Evolutionary conservation across 2,797 vertebrate genomes (phyloP).

Genomic region (Acipenser transmontanus): DNA sequence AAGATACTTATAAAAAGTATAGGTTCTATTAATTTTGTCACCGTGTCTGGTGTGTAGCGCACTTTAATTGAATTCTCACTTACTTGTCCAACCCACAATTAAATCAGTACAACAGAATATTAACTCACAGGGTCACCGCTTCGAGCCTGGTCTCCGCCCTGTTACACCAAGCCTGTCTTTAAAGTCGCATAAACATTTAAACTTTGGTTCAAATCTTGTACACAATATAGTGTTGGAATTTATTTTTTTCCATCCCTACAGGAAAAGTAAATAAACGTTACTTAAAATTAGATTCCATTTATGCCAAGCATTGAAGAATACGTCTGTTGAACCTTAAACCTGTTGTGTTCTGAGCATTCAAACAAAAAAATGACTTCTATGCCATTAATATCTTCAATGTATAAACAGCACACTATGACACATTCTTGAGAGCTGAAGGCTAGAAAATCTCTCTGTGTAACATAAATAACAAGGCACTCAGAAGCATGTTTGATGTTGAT

Average conservation of each 20-base stretch:
- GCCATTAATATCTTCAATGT: constrained; percentile 94
- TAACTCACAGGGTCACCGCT: too few relatives aligned
- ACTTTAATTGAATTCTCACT: too few relatives aligned
- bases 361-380: constrained; percentile 88
- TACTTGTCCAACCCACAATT: too few relatives aligned
- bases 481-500: constrained; percentile 99
- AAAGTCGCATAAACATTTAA: too few relatives aligned
- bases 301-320: constrained; percentile 45
- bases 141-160: too few relatives aligned
- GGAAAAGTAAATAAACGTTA: constrained; percentile 44
- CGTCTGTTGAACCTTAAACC: constrained; percentile 88
- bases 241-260: constrained; percentile 12
- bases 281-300: constrained; percentile 57
- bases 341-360: constrained; percentile 86
- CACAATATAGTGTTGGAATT: too few relatives aligned
- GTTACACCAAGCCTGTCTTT: too few relatives aligned
- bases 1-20: too few relatives aligned
- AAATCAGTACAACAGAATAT: too few relatives aligned
- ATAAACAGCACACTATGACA: constrained; percentile 97
- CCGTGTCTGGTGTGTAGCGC: too few relatives aligned
- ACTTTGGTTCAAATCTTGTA: too few relatives aligned
- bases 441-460: constrained; percentile 76
- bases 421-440: constrained; percentile 89
- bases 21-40: too few relatives aligned
- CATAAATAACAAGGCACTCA: constrained; percentile 99